A percentile compares a stretch with the other conserved stretches of the same genome.
Conservation (phyloP, 1,140 invertebrate species). For the Dendroctonus ponderosae region DNA sequence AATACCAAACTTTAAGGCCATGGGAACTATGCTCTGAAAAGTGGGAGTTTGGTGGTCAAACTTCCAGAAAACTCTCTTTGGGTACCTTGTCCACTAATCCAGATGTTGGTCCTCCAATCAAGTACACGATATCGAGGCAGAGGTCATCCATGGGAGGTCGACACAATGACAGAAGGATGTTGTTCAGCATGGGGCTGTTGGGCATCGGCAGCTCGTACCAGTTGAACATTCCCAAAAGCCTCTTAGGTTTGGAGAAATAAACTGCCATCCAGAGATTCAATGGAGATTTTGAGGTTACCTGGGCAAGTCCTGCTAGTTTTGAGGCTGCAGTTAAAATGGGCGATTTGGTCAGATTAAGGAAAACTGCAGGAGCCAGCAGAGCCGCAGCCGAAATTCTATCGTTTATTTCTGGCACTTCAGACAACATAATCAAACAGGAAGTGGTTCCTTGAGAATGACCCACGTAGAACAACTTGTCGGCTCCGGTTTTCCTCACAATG, state of each 20-base stretch:
- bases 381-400: conserved; percentile 51
- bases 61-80: not conserved
- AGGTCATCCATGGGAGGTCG: conserved; percentile 7
- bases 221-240: conserved; percentile 11
- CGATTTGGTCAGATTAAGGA: conserved; percentile 18
- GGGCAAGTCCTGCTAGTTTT: conserved; percentile 2
- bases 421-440: conserved; percentile 63
- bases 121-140: conserved; percentile 12
- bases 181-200: conserved; percentile 13
- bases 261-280: not conserved
- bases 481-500: conserved; percentile 42
- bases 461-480: conserved; percentile 36
- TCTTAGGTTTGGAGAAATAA: conserved; percentile 5
- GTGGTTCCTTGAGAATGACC: conserved; percentile 59
- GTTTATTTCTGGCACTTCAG: conserved; percentile 62
- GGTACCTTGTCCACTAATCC: conserved; percentile 19
- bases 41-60: not conserved
- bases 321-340: conserved; percentile 8
- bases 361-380: conserved; percentile 38
- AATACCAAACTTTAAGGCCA: conserved; percentile 51
- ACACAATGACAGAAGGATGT: conserved; percentile 8
- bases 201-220: conserved; percentile 23
- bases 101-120: conserved; percentile 11
- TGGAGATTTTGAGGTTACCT: conserved; percentile 1
- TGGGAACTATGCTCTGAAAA: too few species aligned